Conservation (phyloP, 1,140 invertebrate genomes). For the Papilio glaucus region DNA sequence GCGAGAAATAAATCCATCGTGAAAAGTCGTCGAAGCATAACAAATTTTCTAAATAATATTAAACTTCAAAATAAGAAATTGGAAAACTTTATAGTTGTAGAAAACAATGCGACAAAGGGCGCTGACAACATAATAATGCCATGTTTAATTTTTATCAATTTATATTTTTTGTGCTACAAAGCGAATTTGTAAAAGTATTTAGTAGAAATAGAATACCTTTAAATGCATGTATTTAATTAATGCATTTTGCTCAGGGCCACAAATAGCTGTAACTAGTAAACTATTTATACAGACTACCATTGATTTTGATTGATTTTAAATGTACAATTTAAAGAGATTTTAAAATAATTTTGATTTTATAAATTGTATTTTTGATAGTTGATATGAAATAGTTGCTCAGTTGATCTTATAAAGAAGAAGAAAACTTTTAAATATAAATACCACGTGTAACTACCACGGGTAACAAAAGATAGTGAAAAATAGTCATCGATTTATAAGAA, state of each 20-base stretch:
- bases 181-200: neutral
- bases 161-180: neutral
- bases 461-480: conserved; percentile 16
- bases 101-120: neutral
- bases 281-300: too few species aligned
- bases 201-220: too few species aligned
- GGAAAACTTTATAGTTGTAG: conserved; percentile 2
- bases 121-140: neutral
- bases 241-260: too few species aligned
- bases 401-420: too few species aligned
- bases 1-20: conserved; percentile 33
- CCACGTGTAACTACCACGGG: neutral
- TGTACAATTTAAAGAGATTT: too few species aligned
- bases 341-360: too few species aligned
- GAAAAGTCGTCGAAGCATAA: conserved; percentile 30
- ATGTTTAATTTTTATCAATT: neutral
- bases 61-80: conserved; percentile 35
- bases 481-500: conserved; percentile 26
- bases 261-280: too few species aligned
- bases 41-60: conserved; percentile 30
- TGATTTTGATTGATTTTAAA: too few species aligned
- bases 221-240: too few species aligned
- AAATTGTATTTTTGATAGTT: too few species aligned
- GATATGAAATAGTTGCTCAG: too few species aligned
- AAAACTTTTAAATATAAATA: too few species aligned